Evolutionary conservation across 2,888 invertebrate genomes (phyloP), one percentile per base, ranked within the genome.

Genomic region (Lycaena phlaeas): DNA sequence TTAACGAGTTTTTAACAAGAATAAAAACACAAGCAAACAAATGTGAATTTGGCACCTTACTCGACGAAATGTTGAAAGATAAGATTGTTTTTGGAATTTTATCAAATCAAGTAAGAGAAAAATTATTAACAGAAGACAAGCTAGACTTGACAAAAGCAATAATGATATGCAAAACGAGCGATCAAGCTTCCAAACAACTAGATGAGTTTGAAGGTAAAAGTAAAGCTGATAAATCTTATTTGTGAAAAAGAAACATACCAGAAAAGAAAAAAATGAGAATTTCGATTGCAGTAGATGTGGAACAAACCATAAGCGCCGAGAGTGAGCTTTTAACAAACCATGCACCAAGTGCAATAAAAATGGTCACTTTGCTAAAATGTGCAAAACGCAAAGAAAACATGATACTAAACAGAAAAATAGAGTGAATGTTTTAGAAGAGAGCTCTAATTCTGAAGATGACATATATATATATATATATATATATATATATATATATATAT

Each of bases 11-110:
- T 43, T 46, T 46, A 6, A 46, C 46, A 3, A 42, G 31, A 28
- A 39, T 41, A 42, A 47, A 50, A 47, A 48, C 45, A n/a, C 45
- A 52, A 28, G 49, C 46, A 27, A 46, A 31, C n/a, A 48, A 48
- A 36, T 47, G 50, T 15, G 47, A 47, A 36, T 49, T 50, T 30
- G 47, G 36, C 27, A 43, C 22, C 9, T 36, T 51, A 42, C 42
- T 48, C 2, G 52, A 51, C 27, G 46, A 48, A 45, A 49, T 51
- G 48, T 6, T 49, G 7, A 49, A 48, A 44, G 46, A 52, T 18
- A 50, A 49, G n/a, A 50, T 50, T 38, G 45, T 49, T 4, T 49
- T 52, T 18, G 18, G 49, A 5, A 46, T 49, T 3, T 39, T 12
- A 48, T 48, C 45, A 1, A 45, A 36, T 36, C 45, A 45, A 44